Evolutionary conservation across 1,140 invertebrate species (phyloP), one percentile per base, ranked within the genome.

Genomic region (Eumaeus atala): DNA sequence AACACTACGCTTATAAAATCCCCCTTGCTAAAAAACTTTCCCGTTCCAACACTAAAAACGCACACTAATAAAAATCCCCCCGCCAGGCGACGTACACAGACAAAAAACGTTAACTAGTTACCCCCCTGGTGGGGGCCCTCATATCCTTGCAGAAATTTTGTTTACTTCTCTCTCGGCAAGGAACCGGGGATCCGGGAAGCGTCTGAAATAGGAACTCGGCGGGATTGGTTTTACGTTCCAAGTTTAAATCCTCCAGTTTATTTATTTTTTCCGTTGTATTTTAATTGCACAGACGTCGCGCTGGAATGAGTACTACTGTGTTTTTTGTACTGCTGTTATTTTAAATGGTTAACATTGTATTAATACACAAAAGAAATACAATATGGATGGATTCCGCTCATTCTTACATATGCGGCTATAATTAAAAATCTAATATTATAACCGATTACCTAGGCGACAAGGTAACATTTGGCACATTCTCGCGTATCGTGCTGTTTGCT

Each of bases 121-220:
- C 62, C 49, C 67, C 48, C 61, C 37, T 44, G 51, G 53, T 62
- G 58, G 64, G 62, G 65, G 65, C 68, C 68, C 75, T 79, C 77
- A 82, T 80, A 83, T 83, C 78, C 82, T 85, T 83, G 74, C 73
- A 85, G 79, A 80, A 85, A 83, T 80, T 83, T 85, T 82, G 82
- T 85, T 85, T 84, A 83, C 80, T 77, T 83, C 77, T 73, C 75
- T 74, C 76, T 80, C 71, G 70, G 69, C 74, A 83, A 83, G 79
- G 79, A 83, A 74, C 69, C 68, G 64, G 66, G 68, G 66, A 70
- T 77, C 75, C 72, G 75, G 81, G 72, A 79, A 76, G 67, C 73
- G 71, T 50, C 48, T 50, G 64, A 74, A 81, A 77, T 74, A 75
- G 72, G 76, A 80, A 78, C n/a, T n/a, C 77, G 58, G 58, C 72